Conservation (phyloP, 2,797 vertebrate species). For the Linurgus olivaceus region DNA sequence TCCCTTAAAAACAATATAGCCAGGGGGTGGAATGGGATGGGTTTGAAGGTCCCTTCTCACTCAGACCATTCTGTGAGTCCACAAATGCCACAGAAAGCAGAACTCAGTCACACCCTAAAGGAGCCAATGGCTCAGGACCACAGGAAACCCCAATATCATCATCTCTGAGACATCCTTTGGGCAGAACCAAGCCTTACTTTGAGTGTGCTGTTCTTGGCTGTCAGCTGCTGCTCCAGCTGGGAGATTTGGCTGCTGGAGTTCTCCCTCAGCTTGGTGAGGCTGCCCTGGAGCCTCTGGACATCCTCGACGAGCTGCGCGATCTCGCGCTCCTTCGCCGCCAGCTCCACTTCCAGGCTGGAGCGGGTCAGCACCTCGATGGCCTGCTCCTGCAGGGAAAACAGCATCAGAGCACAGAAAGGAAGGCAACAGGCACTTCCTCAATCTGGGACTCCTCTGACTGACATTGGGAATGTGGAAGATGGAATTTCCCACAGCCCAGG, state of each 20-base stretch:
- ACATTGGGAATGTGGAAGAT: background rate
- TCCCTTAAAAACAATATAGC: background rate
- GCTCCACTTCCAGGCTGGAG: conserved; percentile 91
- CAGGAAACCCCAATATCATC: rapidly evolving
- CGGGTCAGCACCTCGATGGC: conserved; percentile 84
- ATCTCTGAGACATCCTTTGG: rapidly evolving
- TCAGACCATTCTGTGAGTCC: background rate
- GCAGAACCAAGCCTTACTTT: conserved; percentile 78
- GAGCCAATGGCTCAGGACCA: background rate
- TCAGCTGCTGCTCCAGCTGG: conserved; percentile 95
- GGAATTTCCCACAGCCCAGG: background rate
- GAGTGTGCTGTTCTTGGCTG: conserved; percentile 87
- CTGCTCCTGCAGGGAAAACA: conserved; percentile 79
- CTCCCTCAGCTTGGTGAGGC: conserved; percentile 93
- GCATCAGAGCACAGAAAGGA: rapidly evolving
- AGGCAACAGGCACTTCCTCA: background rate
- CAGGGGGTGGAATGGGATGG: background rate
- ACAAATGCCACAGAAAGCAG: background rate
- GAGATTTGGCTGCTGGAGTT: conserved; percentile 92
- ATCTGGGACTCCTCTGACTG: rapidly evolving
- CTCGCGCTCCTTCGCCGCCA: conserved; percentile 94
- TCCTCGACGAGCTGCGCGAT: conserved; percentile 95
- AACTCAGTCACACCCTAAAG: background rate
- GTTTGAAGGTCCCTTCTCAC: background rate
- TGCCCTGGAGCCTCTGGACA: conserved; percentile 96